Conservation (phyloP, 1,140 invertebrate genomes). For the Platyscapa corneri region DNA sequence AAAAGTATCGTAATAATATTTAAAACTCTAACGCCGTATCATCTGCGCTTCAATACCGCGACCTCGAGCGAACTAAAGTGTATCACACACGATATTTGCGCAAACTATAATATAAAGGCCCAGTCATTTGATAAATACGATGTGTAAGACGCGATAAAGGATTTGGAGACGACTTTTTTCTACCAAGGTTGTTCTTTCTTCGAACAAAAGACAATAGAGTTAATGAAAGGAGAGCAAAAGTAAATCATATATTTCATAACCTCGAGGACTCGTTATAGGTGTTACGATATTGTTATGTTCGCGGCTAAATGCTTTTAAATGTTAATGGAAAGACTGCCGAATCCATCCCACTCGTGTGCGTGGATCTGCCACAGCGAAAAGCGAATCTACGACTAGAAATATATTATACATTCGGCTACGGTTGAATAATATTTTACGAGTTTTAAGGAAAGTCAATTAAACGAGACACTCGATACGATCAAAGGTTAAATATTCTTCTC, state of each 20-base stretch:
- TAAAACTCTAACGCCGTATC: conserved; percentile 7
- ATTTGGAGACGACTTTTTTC: conserved; percentile 5
- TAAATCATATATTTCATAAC: background rate
- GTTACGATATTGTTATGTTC: background rate
- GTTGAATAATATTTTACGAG: too few relatives aligned
- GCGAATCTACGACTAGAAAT: too few relatives aligned
- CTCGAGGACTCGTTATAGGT: background rate
- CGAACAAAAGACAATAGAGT: background rate
- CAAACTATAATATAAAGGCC: background rate
- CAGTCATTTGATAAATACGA: background rate
- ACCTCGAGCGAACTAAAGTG: conserved; percentile 1
- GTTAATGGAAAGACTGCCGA: too few relatives aligned
- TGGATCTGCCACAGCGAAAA: too few relatives aligned
- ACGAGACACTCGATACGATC: too few relatives aligned
- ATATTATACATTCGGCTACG: too few relatives aligned
- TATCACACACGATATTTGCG: background rate
- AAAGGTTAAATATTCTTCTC: too few relatives aligned
- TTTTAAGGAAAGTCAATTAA: too few relatives aligned
- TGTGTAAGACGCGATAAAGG: background rate
- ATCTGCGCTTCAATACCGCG: background rate
- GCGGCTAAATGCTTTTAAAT: too few relatives aligned
- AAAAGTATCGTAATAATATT: conserved; percentile 7
- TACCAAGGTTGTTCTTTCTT: background rate
- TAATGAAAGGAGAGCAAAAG: background rate
- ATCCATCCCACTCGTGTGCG: too few relatives aligned